Percentiles rank a stretch among this genome's conserved stretches.
These are phyloP conservation scores for Psammodynastes pulverulentus DNA, from an alignment of 2,113 vertebrate species.

Conservation along the genomic window DNA sequence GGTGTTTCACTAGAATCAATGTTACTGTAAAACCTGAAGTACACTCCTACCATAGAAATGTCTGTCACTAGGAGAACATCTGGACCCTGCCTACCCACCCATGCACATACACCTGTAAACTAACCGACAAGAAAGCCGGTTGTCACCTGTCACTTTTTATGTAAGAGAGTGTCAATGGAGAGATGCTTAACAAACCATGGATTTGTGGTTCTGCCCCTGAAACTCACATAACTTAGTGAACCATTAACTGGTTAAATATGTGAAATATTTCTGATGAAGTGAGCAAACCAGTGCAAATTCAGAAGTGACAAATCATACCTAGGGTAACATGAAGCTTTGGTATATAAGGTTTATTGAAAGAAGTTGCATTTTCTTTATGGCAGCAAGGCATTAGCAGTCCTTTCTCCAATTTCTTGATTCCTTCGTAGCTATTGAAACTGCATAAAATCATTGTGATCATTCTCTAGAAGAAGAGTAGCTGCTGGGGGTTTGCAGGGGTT, in stretches of 20 bases:
- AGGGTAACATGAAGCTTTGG: rapidly evolving
- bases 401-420: no score
- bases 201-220: neutral
- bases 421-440: neutral
- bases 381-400: rapidly evolving
- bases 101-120: conserved; percentile 31
- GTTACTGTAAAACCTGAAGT: conserved; percentile 28
- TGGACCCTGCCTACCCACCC: conserved; percentile 8
- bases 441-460: neutral
- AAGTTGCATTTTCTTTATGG: neutral
- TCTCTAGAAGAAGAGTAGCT: neutral
- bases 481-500: no score
- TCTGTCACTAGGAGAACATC: neutral
- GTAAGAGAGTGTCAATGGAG: conserved; percentile 7
- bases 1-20: neutral
- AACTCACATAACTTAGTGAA: neutral
- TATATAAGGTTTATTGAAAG: rapidly evolving
- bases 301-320: neutral
- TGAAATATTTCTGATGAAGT: neutral
- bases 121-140: conserved; percentile 23
- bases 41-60: conserved; percentile 17
- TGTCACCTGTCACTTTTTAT: conserved; percentile 38
- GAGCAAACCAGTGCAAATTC: neutral
- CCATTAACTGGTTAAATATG: conserved; percentile 17
- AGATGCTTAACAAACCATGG: neutral